Evolutionary conservation across 2,888 invertebrate species (phyloP).

Genomic region (Nomada hirtipes): DNA sequence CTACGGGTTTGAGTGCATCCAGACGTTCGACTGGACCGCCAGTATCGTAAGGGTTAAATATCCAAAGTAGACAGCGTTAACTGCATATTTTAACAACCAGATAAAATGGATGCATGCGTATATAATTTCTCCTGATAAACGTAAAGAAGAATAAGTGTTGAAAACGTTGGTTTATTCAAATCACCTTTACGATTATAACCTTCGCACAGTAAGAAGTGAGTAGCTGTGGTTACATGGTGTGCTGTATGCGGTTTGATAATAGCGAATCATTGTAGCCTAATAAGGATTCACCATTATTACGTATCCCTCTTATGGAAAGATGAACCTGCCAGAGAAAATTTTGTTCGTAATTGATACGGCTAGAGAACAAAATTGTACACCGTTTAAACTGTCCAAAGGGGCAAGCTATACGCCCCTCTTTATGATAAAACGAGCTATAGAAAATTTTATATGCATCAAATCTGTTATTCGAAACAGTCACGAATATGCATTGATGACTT

Average conservation of each 20-base stretch:
- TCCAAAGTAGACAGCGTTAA: too few species aligned
- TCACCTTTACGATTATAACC: too few species aligned
- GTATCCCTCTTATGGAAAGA: constrained; percentile 57
- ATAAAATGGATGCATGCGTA: too few species aligned
- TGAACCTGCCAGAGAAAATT: constrained; percentile 87
- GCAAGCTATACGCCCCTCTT: constrained; percentile 86
- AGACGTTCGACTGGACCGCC: too few species aligned
- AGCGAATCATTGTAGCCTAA: background rate
- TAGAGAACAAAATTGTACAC: constrained; percentile 86
- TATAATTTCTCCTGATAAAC: too few species aligned
- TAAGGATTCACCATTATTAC: constrained; percentile 33
- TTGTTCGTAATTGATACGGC: constrained; percentile 88
- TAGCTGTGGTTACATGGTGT: constrained; percentile 8
- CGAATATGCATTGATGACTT: constrained; percentile 87
- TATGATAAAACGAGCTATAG: constrained; percentile 88
- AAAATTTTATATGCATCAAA: constrained; percentile 88
- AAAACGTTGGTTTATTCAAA: too few species aligned
- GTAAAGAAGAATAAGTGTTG: too few species aligned
- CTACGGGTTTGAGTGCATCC: too few species aligned
- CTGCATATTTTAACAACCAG: too few species aligned
- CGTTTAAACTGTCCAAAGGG: constrained; percentile 86
- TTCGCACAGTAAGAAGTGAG: constrained; percentile 32
- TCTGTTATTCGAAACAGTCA: constrained; percentile 87
- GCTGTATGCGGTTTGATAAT: constrained; percentile 18
- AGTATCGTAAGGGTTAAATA: too few species aligned